Evolutionary conservation across 2,797 vertebrate genomes (phyloP), one percentile per base, ranked within the genome.

Genomic region (Acipenser ruthenus): DNA sequence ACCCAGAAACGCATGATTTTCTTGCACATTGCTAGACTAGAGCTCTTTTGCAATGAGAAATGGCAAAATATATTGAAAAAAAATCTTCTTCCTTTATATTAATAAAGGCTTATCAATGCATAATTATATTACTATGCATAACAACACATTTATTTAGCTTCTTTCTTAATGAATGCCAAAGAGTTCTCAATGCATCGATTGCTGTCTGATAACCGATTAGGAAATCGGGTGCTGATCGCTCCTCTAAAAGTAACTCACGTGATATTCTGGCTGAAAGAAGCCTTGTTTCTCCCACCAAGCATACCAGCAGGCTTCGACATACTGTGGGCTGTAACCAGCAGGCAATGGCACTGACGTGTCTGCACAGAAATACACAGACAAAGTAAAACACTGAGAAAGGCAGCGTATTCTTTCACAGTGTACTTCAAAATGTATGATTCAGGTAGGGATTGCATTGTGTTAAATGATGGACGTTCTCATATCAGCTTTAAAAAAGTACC

Each of bases 241-340:
- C 9, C 12, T 6, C n/a, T 37, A 37, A 37, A 18, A 18, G 15
- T 18, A 37, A 37, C 82, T 84, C 73, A 95, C 94, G 72, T 94
- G 91, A 56, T 84, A 84, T 63, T 96, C 90, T 1, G 94, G 94
- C 59, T 79, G 87, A 77, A 96, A 96, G 78, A 93, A 92, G 48
- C 89, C 89, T 67, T 94, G 83, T 71, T 85, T 87, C 71, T 92
- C 90, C 94, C 94, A 96, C 94, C 94, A 96, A 60, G 84, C 74
- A 75, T 95, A 95, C 94, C 94, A 96, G 73, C 89, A 86, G 49
- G 89, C 85, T 76, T 96, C 94, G 64, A 96, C 94, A 50, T 89
- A 95, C 0, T 83, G 87, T 3, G 94, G 92, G 62, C 92, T 92
- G 74, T 94, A 95, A 0, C 87, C 78, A 0, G 84, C 60, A 0